Evolutionary conservation across 35 echinoderm and acorn worm species (phyloP).

Genomic region (Amphiura filiformis): DNA sequence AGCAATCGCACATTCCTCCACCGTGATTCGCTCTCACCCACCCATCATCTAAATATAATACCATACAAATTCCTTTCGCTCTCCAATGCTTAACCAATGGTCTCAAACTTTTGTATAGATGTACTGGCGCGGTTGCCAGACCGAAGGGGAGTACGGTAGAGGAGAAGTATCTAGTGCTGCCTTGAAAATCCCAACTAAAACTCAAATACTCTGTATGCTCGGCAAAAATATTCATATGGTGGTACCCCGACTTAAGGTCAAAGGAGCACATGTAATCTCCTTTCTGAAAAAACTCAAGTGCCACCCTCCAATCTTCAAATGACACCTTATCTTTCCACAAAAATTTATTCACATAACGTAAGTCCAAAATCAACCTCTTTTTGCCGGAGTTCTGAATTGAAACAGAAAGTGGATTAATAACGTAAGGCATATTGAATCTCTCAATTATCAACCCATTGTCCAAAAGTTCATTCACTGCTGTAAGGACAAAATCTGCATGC

Average conservation of each 20-base stretch:
- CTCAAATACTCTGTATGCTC: constrained; percentile 30
- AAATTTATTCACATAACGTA: constrained; percentile 43
- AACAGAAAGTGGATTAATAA: constrained; percentile 33
- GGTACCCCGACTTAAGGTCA: constrained; percentile 48
- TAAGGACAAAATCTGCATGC: neutral
- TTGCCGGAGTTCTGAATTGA: constrained; percentile 34
- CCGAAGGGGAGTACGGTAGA: constrained; percentile 48
- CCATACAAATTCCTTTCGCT: constrained; percentile 32
- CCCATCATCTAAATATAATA: constrained; percentile 53
- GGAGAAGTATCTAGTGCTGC: constrained; percentile 19
- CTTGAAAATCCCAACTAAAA: constrained; percentile 42
- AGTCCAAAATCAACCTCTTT: constrained; percentile 44
- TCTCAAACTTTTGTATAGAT: constrained; percentile 32
- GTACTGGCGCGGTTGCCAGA: constrained; percentile 28
- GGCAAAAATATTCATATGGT: constrained; percentile 38
- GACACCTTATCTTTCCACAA: constrained; percentile 30
- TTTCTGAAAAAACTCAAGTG: constrained; percentile 15
- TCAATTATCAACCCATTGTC: constrained; percentile 5
- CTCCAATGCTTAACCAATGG: constrained; percentile 41
- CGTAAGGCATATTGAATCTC: neutral
- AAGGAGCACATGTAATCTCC: constrained; percentile 47
- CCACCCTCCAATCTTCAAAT: constrained; percentile 28
- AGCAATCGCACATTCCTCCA: neutral
- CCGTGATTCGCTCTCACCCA: neutral
- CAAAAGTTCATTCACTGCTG: neutral